Percentiles rank a stretch among this genome's conserved stretches.
Conservation (phyloP, 2,888 invertebrate genomes). For the Polyommatus icarus region DNA sequence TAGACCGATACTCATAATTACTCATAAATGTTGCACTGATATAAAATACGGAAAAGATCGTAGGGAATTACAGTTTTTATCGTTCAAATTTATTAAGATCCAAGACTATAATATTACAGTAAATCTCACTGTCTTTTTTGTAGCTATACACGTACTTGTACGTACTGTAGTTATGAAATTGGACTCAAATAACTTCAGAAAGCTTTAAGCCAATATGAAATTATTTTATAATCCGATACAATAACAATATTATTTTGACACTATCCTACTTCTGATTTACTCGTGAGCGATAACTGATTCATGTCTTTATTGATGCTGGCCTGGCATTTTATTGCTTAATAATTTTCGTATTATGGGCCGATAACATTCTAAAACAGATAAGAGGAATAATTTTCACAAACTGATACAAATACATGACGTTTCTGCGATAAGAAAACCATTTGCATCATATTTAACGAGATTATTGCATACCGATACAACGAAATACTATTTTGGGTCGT, state of each 20-base stretch:
- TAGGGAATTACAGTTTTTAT: neutral
- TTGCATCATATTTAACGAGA: constrained; percentile 21
- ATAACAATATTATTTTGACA: neutral
- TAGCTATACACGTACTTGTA: too few relatives aligned
- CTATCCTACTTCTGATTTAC: constrained; percentile 14
- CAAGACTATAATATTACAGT: too few relatives aligned
- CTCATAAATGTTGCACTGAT: neutral
- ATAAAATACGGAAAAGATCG: neutral
- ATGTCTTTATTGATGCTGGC: constrained; percentile 13
- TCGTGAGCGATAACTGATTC: constrained; percentile 16
- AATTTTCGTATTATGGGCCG: constrained; percentile 20
- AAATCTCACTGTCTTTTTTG: neutral
- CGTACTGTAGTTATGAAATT: too few relatives aligned
- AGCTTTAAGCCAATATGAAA: neutral
- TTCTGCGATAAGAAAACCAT: constrained; percentile 7
- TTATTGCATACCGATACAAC: neutral
- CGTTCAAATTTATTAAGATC: too few relatives aligned
- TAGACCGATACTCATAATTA: too few relatives aligned
- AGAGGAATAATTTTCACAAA: constrained; percentile 29
- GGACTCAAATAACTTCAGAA: neutral
- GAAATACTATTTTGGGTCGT: neutral
- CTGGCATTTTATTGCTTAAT: constrained; percentile 11
- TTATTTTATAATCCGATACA: neutral
- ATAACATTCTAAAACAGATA: constrained; percentile 31
- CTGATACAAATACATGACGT: constrained; percentile 26